Conservation (phyloP, 1,140 invertebrate species). For the Solenopsis invicta region DNA sequence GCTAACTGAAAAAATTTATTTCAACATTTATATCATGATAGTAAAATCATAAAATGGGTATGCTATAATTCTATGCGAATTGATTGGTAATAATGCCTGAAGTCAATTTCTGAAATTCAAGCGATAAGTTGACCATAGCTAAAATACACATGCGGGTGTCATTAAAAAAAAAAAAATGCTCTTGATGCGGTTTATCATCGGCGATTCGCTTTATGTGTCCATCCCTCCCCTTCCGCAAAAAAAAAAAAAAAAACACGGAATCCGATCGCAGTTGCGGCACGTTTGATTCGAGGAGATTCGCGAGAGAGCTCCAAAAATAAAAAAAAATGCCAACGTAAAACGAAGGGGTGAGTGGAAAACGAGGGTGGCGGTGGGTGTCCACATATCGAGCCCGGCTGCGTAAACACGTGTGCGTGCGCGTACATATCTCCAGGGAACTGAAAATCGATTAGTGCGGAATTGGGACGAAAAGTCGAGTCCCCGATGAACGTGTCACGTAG, state of each 20-base stretch:
- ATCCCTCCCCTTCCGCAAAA: background rate
- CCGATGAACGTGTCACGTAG: conserved; percentile 61
- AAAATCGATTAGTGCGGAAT: conserved; percentile 73
- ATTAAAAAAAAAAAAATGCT: conserved; percentile 39
- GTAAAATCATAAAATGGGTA: background rate
- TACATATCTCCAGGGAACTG: conserved; percentile 31
- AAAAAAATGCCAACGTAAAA: conserved; percentile 5
- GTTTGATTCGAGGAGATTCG: conserved; percentile 55
- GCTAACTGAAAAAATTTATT: conserved; percentile 1
- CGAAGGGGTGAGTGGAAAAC: background rate
- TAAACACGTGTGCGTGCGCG: conserved; percentile 56
- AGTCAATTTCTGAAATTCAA: background rate
- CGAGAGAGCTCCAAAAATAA: background rate
- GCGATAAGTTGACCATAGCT: background rate
- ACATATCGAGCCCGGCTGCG: background rate
- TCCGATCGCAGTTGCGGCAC: conserved; percentile 42
- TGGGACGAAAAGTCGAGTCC: conserved; percentile 72
- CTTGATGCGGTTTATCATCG: conserved; percentile 33
- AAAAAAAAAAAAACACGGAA: conserved; percentile 35
- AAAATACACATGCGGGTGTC: conserved; percentile 7
- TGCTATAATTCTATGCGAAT: background rate
- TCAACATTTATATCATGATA: background rate
- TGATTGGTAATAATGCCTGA: background rate
- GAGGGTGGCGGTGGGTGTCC: background rate
- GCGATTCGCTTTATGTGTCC: background rate